Base-by-base conservation (phyloP, 2,888 invertebrate species). In the Bimastos eiseni region DNA sequence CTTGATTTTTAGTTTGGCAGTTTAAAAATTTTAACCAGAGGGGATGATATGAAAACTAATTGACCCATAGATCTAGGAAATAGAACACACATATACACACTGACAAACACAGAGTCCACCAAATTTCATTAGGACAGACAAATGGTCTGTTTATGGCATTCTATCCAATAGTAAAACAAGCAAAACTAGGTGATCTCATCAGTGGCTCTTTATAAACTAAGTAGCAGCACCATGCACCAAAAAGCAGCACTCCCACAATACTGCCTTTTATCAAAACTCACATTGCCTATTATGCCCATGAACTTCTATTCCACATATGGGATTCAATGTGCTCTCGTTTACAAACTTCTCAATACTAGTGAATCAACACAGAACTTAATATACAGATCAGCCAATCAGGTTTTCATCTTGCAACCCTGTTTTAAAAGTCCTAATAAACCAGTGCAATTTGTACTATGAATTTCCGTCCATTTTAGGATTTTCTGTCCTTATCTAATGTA, bases 301-400 rank as follows among this genome's bases (percentile, higher is more conserved):
- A 70, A 70, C 30, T n/a, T 70, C 17, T n/a, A 70, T 70, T 70
- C 30, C 1, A 70, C 13, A 70, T 30, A 70, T 15, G 30, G 30
- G 3, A 70, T n/a, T 8, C 8, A 70, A n/a, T n/a, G 30, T n/a
- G 70, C 6, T n/a, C 70, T 70, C 70, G n/a, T 70, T 70, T n/a
- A 70, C 70, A n/a, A 70, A 70, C 70, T 70, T n/a, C 70, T 70
- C 30, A 70, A 70, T 70, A 70, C 70, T 70, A n/a, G 70, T 70
- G 70, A 70, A 49, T 49, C 24, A 24, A 49, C 24, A 24, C 49
- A 49, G 21, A 49, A 70, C 30, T 70, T 11, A 70, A n/a, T 1
- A n/a, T 70, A 70, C 70, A 70, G 70, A 70, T 55, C 55, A 70
- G 70, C 4, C 11, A 70, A 70, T 55, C 24, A 55, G 24, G 5